Conservation (phyloP, 2,888 invertebrate species). For the Nemotelus nigrinus region DNA sequence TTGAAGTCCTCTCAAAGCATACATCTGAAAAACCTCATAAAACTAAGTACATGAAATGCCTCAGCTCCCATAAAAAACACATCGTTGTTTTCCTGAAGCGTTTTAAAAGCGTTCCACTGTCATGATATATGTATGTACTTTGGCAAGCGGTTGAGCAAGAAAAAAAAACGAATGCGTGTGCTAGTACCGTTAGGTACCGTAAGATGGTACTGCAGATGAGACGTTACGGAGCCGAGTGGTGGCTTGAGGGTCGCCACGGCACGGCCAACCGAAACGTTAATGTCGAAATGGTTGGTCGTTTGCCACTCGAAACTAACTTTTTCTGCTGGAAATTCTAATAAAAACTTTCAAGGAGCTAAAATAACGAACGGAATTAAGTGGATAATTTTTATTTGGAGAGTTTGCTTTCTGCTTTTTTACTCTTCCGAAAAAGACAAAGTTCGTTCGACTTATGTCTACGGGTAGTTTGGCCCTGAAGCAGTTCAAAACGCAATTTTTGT, state of each 20-base stretch:
- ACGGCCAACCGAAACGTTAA: conserved; percentile 45
- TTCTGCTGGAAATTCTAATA: conserved; percentile 47
- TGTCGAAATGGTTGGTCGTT: conserved; percentile 34
- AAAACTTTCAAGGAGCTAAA: conserved; percentile 48
- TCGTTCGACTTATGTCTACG: conserved; percentile 38
- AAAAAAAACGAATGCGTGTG: conserved; percentile 15
- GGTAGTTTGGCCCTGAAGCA: conserved; percentile 19
- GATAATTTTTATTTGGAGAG: conserved; percentile 49
- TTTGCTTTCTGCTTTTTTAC: conserved; percentile 41
- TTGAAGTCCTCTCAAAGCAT: conserved; percentile 39
- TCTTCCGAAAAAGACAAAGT: conserved; percentile 36
- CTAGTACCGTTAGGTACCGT: conserved; percentile 8
- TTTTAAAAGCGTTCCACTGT: conserved; percentile 42
- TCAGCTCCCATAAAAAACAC: conserved; percentile 29
- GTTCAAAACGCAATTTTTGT: conserved; percentile 23
- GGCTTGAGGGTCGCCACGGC: conserved; percentile 16
- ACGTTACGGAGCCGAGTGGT: conserved; percentile 16
- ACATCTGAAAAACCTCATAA: conserved; percentile 43
- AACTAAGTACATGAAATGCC: conserved; percentile 37
- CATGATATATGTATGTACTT: conserved; percentile 33
- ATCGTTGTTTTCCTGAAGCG: conserved; percentile 39
- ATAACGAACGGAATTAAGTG: conserved; percentile 49
- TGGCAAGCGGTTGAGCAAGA: conserved; percentile 1
- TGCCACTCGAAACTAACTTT: conserved; percentile 38
- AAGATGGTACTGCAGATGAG: conserved; percentile 2